Percentiles rank a stretch among this genome's conserved stretches.
Evolutionary conservation across 2,888 invertebrate genomes (phyloP).

Genomic region (Lochmaea capreae): DNA sequence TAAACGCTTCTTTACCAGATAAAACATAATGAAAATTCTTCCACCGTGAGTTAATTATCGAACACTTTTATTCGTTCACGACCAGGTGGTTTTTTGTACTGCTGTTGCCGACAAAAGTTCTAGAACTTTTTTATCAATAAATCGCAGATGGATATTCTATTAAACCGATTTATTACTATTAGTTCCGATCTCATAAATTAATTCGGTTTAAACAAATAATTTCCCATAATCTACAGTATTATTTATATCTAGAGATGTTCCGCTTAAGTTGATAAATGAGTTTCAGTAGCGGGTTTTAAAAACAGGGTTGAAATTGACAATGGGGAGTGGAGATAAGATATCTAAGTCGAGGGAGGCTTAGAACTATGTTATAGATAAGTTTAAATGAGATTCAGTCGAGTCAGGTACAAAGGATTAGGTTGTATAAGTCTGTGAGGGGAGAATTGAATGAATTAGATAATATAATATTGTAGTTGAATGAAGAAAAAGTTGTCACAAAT

Average conservation of each 20-base stretch:
- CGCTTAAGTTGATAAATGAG: slow-evolving; percentile 16
- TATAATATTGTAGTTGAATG: too few species aligned
- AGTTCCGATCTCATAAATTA: neutral
- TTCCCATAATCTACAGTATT: slow-evolving; percentile 8
- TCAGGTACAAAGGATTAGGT: too few species aligned
- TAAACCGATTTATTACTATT: neutral
- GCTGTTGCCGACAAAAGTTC: neutral
- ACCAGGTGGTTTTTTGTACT: neutral
- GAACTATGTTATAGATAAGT: too few species aligned
- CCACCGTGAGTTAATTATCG: too few species aligned
- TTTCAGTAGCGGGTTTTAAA: neutral
- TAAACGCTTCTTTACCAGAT: too few species aligned
- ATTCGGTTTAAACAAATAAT: slow-evolving; percentile 7
- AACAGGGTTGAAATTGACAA: neutral
- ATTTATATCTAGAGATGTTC: slow-evolving; percentile 14
- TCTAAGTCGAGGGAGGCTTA: too few species aligned
- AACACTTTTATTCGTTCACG: neutral
- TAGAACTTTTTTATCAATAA: neutral
- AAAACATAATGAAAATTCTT: too few species aligned
- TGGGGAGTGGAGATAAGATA: neutral
- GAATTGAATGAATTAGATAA: too few species aligned
- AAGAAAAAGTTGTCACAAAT: too few species aligned
- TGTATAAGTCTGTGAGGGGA: too few species aligned
- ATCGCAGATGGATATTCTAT: neutral
- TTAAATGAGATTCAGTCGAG: too few species aligned